phyloP scores from a whole-genome alignment of 1,140 invertebrate species.

The Tribolium castaneum region DNA sequence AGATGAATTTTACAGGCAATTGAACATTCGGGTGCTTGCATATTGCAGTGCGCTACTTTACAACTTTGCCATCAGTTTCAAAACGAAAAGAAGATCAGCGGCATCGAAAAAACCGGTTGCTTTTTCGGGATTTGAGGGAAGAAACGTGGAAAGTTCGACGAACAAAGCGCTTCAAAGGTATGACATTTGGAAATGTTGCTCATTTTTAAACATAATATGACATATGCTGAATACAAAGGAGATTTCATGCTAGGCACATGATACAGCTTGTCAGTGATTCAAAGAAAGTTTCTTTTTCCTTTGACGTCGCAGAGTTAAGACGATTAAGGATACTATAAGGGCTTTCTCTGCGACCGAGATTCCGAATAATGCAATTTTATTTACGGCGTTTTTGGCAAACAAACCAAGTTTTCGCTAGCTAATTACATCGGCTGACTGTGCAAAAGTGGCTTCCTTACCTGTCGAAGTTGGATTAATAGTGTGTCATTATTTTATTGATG shows the following conservation, averaged over 20 bases:
- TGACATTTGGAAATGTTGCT: constrained; percentile 27
- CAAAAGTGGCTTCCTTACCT: no score
- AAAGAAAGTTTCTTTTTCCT: constrained; percentile 37
- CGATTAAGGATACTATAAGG: not conserved
- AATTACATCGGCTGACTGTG: not conserved
- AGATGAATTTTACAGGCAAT: constrained; percentile 26
- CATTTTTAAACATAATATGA: constrained; percentile 27
- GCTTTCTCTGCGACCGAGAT: not conserved
- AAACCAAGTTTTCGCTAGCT: not conserved
- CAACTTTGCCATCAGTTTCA: not conserved
- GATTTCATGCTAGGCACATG: constrained; percentile 27
- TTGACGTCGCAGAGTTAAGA: constrained; percentile 19
- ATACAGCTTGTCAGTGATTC: constrained; percentile 30
- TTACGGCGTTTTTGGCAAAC: not conserved
- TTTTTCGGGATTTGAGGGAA: not conserved
- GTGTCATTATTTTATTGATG: constrained; percentile 13
- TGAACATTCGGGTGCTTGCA: constrained; percentile 28
- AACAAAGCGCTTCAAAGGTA: constrained; percentile 15
- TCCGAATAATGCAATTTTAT: not conserved
- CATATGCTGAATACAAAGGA: constrained; percentile 28
- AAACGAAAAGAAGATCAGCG: not conserved
- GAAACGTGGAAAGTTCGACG: not conserved
- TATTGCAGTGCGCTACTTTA: constrained; percentile 26
- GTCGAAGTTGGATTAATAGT: not conserved
- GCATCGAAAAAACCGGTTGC: no score